Percentiles rank a stretch among this genome's conserved stretches.
These are phyloP conservation scores for Babyrousa celebensis DNA, from an alignment of 2,797 vertebrate genomes.

Conservation along the genomic window DNA sequence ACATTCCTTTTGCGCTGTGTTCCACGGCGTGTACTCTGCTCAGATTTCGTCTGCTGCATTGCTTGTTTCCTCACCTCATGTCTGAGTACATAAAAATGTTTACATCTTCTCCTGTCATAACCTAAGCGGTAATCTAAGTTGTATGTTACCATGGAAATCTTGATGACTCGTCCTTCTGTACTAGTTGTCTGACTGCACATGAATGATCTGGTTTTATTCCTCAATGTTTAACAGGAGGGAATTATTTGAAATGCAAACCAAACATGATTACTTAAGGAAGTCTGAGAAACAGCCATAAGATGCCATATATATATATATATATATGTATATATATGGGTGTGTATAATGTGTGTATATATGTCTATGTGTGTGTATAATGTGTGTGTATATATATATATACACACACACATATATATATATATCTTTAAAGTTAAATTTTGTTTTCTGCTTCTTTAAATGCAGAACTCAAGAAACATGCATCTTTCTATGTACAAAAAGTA, in stretches of 20 bases:
- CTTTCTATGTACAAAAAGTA: slow-evolving; percentile 54
- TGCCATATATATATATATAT: background rate
- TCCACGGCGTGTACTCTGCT: background rate
- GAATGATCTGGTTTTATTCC: background rate
- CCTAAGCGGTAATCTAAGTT: background rate
- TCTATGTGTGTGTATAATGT: too few species aligned
- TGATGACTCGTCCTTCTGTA: background rate
- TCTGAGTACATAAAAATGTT: background rate
- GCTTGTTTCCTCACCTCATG: background rate
- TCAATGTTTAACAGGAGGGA: background rate
- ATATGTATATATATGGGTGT: background rate
- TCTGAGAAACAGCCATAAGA: slow-evolving; percentile 27
- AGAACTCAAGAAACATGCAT: slow-evolving; percentile 50
- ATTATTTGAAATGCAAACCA: slow-evolving; percentile 26
- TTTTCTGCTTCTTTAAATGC: slow-evolving; percentile 58
- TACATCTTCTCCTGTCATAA: background rate
- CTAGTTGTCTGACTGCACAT: background rate
- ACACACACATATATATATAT: background rate
- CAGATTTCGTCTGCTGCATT: background rate
- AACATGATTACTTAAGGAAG: background rate
- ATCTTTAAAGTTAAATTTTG: slow-evolving; percentile 13
- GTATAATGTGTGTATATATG: background rate
- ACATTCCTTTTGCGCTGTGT: slow-evolving; percentile 27
- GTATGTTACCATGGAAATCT: background rate
- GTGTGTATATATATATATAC: background rate